Conservation (phyloP, 2,113 vertebrate species). For the Piaya cayana region DNA sequence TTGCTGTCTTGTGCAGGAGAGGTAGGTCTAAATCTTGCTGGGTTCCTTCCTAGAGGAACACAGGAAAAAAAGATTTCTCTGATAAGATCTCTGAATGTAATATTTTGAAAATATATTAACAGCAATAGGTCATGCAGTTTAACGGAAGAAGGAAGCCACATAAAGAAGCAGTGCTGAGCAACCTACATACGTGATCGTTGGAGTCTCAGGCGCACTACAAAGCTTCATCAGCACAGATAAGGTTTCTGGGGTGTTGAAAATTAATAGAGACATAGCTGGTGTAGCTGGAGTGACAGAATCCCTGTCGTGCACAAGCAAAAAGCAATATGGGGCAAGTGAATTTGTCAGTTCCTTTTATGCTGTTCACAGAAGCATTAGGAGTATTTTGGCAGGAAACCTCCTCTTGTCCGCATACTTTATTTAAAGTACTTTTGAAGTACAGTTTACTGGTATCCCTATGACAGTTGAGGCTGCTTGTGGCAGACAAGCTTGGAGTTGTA, state of each 20-base stretch:
- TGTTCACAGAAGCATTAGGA: not conserved
- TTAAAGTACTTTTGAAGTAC: not conserved
- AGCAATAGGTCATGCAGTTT: not conserved
- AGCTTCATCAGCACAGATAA: conserved; percentile 5
- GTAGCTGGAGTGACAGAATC: conserved; percentile 42
- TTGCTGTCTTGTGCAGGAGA: not conserved
- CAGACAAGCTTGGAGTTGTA: not conserved
- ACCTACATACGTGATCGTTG: not conserved
- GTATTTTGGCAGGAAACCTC: not conserved
- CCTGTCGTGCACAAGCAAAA: not conserved
- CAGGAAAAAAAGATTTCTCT: not conserved
- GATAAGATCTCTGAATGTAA: not conserved
- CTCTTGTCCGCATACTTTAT: not conserved
- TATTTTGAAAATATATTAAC: not conserved
- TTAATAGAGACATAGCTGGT: not conserved
- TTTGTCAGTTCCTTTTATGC: not conserved
- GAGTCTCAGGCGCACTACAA: not conserved
- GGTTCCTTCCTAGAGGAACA: not conserved
- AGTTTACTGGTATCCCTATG: not conserved
- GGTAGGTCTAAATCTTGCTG: not conserved
- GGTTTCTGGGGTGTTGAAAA: conserved; percentile 28
- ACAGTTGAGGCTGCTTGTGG: not conserved
- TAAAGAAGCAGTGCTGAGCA: not conserved
- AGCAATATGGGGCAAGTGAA: not conserved
- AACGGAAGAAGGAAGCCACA: not conserved